Evolutionary conservation across 2,797 vertebrate genomes (phyloP).

Genomic region (Sebastes wilsoni): DNA sequence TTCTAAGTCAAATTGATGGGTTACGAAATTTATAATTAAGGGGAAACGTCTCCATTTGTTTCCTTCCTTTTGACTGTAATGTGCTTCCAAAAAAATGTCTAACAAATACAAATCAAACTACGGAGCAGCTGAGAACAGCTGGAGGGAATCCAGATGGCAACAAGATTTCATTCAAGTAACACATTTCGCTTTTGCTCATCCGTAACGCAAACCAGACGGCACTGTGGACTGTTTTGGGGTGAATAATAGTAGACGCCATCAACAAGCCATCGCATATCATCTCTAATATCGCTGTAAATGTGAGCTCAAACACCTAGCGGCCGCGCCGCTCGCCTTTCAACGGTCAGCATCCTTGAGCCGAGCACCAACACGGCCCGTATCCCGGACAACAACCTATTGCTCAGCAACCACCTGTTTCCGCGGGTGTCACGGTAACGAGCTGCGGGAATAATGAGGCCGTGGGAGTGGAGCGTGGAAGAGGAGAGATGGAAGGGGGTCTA

Average conservation of each 20-base stretch:
- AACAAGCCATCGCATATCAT: neutral
- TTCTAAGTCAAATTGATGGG: neutral
- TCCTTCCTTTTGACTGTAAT: neutral
- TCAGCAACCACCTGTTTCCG: constrained; percentile 81
- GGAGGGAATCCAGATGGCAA: constrained; percentile 31
- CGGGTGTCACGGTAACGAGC: constrained; percentile 63
- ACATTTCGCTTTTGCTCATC: neutral
- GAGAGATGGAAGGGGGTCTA: constrained; percentile 55
- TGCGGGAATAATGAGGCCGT: constrained; percentile 73
- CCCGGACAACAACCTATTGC: constrained; percentile 49
- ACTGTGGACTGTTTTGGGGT: neutral
- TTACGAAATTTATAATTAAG: neutral
- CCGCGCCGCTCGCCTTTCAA: neutral
- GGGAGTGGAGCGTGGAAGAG: constrained; percentile 25
- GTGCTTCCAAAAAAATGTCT: neutral
- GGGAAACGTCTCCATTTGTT: neutral
- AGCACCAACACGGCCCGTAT: neutral
- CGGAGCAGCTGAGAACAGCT: constrained; percentile 29
- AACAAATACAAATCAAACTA: neutral
- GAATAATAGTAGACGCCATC: neutral
- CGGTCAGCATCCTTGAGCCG: neutral
- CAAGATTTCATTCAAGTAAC: neutral
- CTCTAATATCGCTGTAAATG: neutral
- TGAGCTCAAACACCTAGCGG: neutral
- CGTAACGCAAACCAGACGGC: neutral